Evolutionary conservation across 2,797 vertebrate genomes (phyloP), one percentile per base, ranked within the genome.

Genomic region (Chaunax sp.): DNA sequence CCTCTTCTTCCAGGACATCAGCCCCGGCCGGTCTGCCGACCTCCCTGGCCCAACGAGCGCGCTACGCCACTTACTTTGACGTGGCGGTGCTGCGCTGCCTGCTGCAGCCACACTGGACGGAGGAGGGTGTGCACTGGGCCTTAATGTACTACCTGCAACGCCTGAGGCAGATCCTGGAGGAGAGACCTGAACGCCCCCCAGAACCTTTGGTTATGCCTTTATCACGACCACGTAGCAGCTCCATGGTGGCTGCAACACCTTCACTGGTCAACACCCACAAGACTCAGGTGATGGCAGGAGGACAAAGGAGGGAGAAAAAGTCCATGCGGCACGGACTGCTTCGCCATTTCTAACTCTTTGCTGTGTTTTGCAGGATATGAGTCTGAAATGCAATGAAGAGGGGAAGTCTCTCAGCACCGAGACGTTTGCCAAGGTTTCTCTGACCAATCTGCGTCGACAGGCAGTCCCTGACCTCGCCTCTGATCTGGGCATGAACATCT

Each of bases 111-210:
- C 96, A 98, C n/a, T 99, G 98, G 98, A 97, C 95, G 0, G 98
- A 99, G 86, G 98, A 99, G 70, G 98, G 98, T 4, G 96, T 98
- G 0, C 97, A 99, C 90, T 99, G 98, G 98, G 96, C 97, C 0
- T 85, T 99, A 9, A 97, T 97, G 94, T 99, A 92, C 83, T 99
- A 97, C 86, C 93, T 98, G 62, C 95, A 99, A 89, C 94, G 98
- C 12, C 92, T 99, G 61, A 92, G 95, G 61, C 97, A 99, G 70
- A 97, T 99, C 92, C 89, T 99, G 40, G 97, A 98, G 85, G 98
- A 99, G 82, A 95, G 97, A 16, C 97, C 98, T 0, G 96, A 98
- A 64, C 95, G 95, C 3, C 60, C 92, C 0, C 93, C 95, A 0
- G 96, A 98, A 18, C 95, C 95, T 0, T 92, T 96, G 47, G 77